phyloP scores from a whole-genome alignment of 1,140 invertebrate species.

The Cephus cinctus region DNA sequence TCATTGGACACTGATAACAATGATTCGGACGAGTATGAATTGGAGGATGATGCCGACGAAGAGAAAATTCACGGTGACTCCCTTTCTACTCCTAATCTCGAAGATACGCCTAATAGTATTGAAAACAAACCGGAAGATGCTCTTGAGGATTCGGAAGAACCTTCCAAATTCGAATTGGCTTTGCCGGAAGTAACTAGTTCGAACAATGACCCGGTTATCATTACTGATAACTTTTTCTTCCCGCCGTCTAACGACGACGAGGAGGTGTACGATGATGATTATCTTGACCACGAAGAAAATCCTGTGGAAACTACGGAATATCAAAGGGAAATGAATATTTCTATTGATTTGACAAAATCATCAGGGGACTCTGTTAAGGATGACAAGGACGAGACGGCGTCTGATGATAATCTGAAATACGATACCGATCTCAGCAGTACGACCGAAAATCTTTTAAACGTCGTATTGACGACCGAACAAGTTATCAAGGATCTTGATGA shows the following conservation, averaged over 20 bases:
- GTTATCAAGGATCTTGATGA: slow-evolving; percentile 2
- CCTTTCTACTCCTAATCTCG: slow-evolving; percentile 27
- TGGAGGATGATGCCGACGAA: neutral
- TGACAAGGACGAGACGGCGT: too few relatives aligned
- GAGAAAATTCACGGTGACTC: slow-evolving; percentile 2
- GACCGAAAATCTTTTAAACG: neutral
- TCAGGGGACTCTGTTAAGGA: too few relatives aligned
- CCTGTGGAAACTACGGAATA: slow-evolving; percentile 20
- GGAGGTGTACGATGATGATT: slow-evolving; percentile 28
- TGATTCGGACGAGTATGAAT: slow-evolving; percentile 23
- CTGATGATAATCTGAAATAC: too few relatives aligned
- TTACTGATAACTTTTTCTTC: slow-evolving; percentile 52
- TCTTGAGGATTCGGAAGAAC: slow-evolving; percentile 9
- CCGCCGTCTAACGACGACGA: slow-evolving; percentile 28
- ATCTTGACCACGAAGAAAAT: slow-evolving; percentile 23
- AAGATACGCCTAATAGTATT: slow-evolving; percentile 35
- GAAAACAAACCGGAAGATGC: slow-evolving; percentile 25
- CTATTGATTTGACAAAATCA: too few relatives aligned
- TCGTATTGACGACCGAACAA: neutral
- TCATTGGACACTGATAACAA: slow-evolving; percentile 32
- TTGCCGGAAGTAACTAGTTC: slow-evolving; percentile 14
- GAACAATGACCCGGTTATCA: slow-evolving; percentile 40
- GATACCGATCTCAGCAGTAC: too few relatives aligned
- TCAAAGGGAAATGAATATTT: slow-evolving; percentile 9
- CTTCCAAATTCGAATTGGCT: slow-evolving; percentile 1